Base-by-base conservation (phyloP, 2,888 invertebrate genomes). In the Liposcelis brunnea region DNA sequence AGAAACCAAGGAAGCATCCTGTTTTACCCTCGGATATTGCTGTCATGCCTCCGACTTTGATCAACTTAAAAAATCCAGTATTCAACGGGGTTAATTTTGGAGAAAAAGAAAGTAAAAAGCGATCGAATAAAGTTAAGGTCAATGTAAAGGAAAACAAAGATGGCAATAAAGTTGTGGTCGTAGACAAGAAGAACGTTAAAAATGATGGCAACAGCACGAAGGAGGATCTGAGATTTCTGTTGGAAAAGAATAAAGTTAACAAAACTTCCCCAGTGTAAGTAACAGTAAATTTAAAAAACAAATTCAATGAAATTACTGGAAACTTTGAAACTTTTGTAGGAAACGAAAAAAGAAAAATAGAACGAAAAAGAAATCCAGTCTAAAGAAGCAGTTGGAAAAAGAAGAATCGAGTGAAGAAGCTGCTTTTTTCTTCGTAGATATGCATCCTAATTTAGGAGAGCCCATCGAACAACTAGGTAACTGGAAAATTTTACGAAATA, bases 401-500 rank as follows among this genome's bases (percentile, higher is more conserved):
- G 35, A 35, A 35, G 40, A 40, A 26, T 46, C 37, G 35, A 36
- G 42, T 47, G 69, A 66, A 49, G 52, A 68, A 49, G 67, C 70
- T 19, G 72, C 75, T 11, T 75, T 71, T 56, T 76, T 77, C 53
- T 59, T 72, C 44, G 65, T 78, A 35, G 75, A 78, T 61, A 80
- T 82, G 66, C 81, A 82, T 58, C 75, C 77, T 18, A 77, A 79
- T 59, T 66, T 82, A 50, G 79, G 77, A 40, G 79, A 80, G 54
- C 80, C 82, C 6, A 75, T 74, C 43, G 80, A 81, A 61, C 77
- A 80, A 55, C 66, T 82, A 48, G 82, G 82, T 43, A 49, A 37
- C 36, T 15, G 32, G 10, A 32, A 32, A 32, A 32, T 11, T 11
- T 32, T 11, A 11, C n/a, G 32, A 32, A 32, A 10, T n/a, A 32